Evolutionary conservation across 2,888 invertebrate species (phyloP), one percentile per base, ranked within the genome.

Genomic region (Polymixis flavicincta): DNA sequence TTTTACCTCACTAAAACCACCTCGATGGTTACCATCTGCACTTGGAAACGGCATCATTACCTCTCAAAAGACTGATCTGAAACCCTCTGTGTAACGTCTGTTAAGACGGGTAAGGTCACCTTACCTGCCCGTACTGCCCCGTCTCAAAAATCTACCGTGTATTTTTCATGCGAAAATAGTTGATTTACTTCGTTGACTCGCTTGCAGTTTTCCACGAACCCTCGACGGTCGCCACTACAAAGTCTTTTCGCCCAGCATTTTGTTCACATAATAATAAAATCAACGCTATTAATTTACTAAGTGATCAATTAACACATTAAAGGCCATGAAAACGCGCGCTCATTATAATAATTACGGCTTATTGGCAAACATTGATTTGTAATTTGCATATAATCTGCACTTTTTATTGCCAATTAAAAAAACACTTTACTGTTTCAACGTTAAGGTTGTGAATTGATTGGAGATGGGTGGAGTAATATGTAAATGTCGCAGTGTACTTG

Each of bases 271-370:
- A 76, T 83, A 77, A 80, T 75, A 75, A 83, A 78, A 76, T 86
- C 59, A 71, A 17, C 67, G 48, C 52, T 67, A 83, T 87, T 83
- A 72, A 81, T 84, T 85, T 84, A 84, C 54, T 77, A 86, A 87
- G 77, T 86, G 87, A 80, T 86, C 85, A 88, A 88, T 88, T 87
- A 88, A 86, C 88, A 83, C 87, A 77, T 83, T 83, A 87, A 83
- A 83, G 81, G 83, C 78, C 81, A 80, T 84, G 85, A 87, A 82
- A 85, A 79, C 73, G 80, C 75, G 71, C 85, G 68, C 82, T 88
- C 81, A 87, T 88, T 85, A 87, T 70, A 78, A 85, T 88, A 85
- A 87, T 88, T 87, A 85, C 67, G 74, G 79, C 78, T 85, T 87
- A 85, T 86, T 86, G 76, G 87, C 72, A 83, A 87, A 88, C 82